These are phyloP conservation scores for Apteryx mantelli DNA, from an alignment of 2,113 vertebrate species.

Conservation along the genomic window DNA sequence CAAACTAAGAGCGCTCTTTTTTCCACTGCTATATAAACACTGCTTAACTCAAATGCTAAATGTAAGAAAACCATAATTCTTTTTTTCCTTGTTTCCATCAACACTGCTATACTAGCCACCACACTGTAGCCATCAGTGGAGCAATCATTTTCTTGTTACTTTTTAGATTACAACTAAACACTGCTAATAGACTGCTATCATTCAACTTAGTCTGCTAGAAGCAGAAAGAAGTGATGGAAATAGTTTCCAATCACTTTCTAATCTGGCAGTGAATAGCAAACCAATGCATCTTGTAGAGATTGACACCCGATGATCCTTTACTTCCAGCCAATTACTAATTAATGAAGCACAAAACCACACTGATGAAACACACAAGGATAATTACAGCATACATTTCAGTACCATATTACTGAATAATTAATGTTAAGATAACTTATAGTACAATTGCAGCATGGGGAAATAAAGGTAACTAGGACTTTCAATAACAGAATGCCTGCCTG, in stretches of 20 bases:
- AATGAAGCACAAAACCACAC: conserved; percentile 69
- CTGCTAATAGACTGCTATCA: neutral
- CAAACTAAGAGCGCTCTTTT: neutral
- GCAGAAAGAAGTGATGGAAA: neutral
- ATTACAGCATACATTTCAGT: conserved; percentile 40
- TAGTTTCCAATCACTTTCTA: conserved; percentile 56
- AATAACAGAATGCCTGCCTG: conserved; percentile 17
- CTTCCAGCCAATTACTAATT: conserved; percentile 72
- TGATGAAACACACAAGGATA: conserved; percentile 46
- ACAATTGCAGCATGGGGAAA: conserved; percentile 14
- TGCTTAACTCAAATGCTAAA: neutral
- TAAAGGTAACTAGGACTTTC: conserved; percentile 33
- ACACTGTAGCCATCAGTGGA: neutral
- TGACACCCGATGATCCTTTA: conserved; percentile 63
- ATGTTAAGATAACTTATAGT: conserved; percentile 46
- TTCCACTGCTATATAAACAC: accelerated
- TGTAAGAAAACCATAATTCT: neutral
- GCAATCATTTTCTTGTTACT: neutral
- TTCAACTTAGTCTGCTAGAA: neutral
- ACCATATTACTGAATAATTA: conserved; percentile 59
- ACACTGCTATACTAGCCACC: neutral
- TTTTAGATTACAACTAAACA: neutral
- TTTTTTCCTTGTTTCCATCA: neutral
- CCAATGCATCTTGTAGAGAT: conserved; percentile 30
- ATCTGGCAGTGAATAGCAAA: conserved; percentile 53